phyloP scores from a whole-genome alignment of 2,797 vertebrate genomes.

The Chrysolophus pictus region DNA sequence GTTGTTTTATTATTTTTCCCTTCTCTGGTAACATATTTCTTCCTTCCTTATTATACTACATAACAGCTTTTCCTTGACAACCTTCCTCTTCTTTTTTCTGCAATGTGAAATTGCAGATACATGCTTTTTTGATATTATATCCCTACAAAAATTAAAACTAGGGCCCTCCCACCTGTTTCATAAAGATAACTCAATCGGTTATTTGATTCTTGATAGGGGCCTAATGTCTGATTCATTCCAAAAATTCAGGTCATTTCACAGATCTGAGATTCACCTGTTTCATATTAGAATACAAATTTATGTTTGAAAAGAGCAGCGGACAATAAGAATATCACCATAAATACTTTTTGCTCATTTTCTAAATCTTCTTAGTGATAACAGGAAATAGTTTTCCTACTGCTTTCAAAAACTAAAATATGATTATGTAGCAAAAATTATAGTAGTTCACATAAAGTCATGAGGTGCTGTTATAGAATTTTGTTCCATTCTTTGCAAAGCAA shows the following conservation, averaged over 20 bases:
- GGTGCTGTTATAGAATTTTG: background rate
- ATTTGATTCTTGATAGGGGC: background rate
- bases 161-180: background rate
- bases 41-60: background rate
- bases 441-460: background rate
- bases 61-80: background rate
- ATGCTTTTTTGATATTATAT: background rate
- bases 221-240: conserved; percentile 2
- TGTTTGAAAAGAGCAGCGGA: conserved; percentile 3
- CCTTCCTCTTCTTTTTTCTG: background rate
- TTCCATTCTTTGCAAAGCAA: background rate
- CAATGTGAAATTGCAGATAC: background rate
- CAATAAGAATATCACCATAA: background rate
- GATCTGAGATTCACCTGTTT: background rate
- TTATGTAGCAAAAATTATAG: background rate
- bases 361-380: conserved; percentile 13
- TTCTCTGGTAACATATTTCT: background rate
- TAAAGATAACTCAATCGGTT: background rate
- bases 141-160: background rate
- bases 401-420: background rate
- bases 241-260: background rate
- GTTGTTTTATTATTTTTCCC: background rate
- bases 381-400: background rate
- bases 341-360: conserved; percentile 27
- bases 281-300: background rate